Base-by-base conservation (phyloP, 2,888 invertebrate genomes). In the Chloroclystis v-ata region DNA sequence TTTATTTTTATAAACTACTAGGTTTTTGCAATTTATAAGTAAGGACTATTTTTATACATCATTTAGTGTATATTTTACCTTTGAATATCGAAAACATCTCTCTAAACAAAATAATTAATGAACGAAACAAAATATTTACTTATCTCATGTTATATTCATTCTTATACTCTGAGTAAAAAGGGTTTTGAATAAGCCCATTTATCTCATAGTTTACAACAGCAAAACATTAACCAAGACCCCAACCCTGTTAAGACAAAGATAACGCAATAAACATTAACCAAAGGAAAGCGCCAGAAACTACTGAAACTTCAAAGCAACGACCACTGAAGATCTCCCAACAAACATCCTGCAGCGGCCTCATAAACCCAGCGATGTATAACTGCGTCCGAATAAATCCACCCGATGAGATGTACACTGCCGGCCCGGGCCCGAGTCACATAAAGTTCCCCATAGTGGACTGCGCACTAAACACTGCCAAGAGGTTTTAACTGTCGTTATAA, bases 401-500 rank as follows among this genome's bases (percentile, higher is more conserved):
- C 29, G 26, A 38, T 38, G 4, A 35, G 30, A 30, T 24, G 59
- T 73, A 65, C 72, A 74, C 70, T 58, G 69, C 67, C 48, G 62
- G 56, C 48, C 60, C 35, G 47, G 52, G 53, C 59, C 49, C 51
- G 45, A 60, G 60, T 57, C 59, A 65, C 65, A 67, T 69, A 65
- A 65, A 54, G 52, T 60, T 50, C 59, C 54, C 56, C 60, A 53
- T 63, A 63, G 61, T 63, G 63, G 63, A 66, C 63, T 67, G 59
- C 69, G 67, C 60, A 65, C 67, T 75, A 75, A 72, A 77, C 70
- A 61, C 69, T 60, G 63, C 42, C 64, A 56, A 64, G 69, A 63
- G 72, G 68, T 65, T 72, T 70, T 68, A 71, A 75, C 67, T 69
- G 72, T 65, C 75, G 67, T 71, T 75, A 76, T 78, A 80, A 80